These are phyloP conservation scores for Drosophila yakuba DNA, from an alignment of 1,140 invertebrate genomes.

Conservation along the genomic window DNA sequence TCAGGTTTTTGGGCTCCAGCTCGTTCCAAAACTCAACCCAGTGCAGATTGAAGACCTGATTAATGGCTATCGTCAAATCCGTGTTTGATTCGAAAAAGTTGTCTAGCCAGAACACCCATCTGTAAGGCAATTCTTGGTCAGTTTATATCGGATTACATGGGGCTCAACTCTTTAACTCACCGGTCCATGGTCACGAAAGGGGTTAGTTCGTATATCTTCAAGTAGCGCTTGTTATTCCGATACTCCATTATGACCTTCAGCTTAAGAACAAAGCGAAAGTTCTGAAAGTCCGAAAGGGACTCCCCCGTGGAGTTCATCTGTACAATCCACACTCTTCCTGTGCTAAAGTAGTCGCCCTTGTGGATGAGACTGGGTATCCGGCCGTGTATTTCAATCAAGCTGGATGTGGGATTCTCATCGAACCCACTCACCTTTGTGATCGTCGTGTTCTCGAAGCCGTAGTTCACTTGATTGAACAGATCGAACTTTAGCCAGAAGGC, in stretches of 20 bases:
- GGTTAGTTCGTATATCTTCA: constrained; percentile 54
- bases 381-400: constrained; percentile 51
- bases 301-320: constrained; percentile 39
- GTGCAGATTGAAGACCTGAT: constrained; percentile 51
- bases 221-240: constrained; percentile 57
- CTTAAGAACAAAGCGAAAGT: constrained; percentile 50
- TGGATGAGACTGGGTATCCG: constrained; percentile 57
- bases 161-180: constrained; percentile 29
- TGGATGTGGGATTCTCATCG: constrained; percentile 41
- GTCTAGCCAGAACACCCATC: constrained; percentile 54
- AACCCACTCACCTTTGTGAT: constrained; percentile 57
- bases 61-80: constrained; percentile 54
- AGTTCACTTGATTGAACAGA: constrained; percentile 52
- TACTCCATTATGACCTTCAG: constrained; percentile 54
- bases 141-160: not conserved
- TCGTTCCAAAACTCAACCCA: constrained; percentile 72
- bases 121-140: constrained; percentile 1
- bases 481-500: constrained; percentile 35
- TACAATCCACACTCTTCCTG: constrained; percentile 32
- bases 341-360: constrained; percentile 35
- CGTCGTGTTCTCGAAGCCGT: constrained; percentile 63
- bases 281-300: constrained; percentile 57
- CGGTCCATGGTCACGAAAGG: constrained; percentile 50
- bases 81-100: constrained; percentile 54
- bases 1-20: constrained; percentile 48